Evolutionary conservation across 2,797 vertebrate genomes (phyloP).

Genomic region (Pyrocephalus nanus): DNA sequence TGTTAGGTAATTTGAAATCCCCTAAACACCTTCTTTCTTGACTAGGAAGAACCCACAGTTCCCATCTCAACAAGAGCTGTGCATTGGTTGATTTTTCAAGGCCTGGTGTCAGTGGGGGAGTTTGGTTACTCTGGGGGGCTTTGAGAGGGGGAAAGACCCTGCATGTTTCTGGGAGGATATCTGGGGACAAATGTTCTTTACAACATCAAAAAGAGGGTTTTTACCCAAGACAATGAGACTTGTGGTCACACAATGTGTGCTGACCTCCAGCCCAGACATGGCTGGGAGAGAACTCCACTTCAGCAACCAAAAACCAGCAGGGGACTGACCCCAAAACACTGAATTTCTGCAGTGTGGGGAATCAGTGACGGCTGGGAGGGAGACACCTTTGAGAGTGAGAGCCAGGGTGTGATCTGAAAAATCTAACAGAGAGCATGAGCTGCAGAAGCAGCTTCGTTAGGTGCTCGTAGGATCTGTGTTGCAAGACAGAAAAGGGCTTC

Average conservation of each 20-base stretch:
- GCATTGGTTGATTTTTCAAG: background rate
- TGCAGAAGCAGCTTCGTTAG: background rate
- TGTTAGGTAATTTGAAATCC: conserved; percentile 1
- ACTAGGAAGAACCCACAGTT: background rate
- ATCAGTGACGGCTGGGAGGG: background rate
- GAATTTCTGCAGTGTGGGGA: background rate
- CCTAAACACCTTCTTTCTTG: background rate
- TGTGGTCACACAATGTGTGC: fast-evolving
- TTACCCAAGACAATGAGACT: background rate
- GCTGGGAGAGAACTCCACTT: background rate
- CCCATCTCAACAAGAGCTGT: background rate
- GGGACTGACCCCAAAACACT: background rate
- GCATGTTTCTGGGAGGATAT: fast-evolving
- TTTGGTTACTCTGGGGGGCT: background rate
- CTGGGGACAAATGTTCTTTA: background rate
- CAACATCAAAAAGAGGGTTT: background rate
- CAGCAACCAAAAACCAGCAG: background rate
- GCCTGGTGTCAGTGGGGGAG: background rate
- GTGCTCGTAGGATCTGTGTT: background rate
- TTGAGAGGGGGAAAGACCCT: background rate
- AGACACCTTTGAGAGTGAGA: background rate
- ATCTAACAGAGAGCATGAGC: background rate
- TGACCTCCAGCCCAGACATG: background rate
- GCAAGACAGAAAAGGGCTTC: background rate
- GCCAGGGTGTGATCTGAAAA: background rate